phyloP scores from a whole-genome alignment of 1,140 invertebrate genomes.

The Melitaea cinxia region DNA sequence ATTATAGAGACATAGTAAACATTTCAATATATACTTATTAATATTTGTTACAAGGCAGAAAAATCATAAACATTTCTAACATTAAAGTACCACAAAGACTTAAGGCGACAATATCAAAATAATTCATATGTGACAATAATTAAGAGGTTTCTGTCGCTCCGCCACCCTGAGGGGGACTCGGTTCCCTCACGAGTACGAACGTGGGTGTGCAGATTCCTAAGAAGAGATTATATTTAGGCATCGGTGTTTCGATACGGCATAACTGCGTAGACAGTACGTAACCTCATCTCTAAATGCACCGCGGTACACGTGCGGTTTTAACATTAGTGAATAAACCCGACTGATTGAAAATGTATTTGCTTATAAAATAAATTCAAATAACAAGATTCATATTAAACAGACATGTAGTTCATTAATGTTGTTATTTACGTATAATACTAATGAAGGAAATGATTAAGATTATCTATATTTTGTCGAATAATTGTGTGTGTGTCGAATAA shows the following conservation, averaged over 20 bases:
- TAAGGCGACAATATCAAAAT: conserved; percentile 74
- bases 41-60: neutral
- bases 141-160: conserved; percentile 68
- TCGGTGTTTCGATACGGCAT: conserved; percentile 14
- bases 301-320: conserved; percentile 3
- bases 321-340: conserved; percentile 13
- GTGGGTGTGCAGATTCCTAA: conserved; percentile 28
- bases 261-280: conserved; percentile 5
- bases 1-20: too few relatives aligned
- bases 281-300: conserved; percentile 19
- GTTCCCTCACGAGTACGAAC: conserved; percentile 25
- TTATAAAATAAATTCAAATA: neutral
- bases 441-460: too few relatives aligned
- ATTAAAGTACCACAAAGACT: conserved; percentile 32
- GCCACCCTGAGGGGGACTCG: conserved; percentile 41
- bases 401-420: neutral
- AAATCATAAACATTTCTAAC: neutral
- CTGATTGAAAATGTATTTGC: neutral
- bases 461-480: too few relatives aligned
- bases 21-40: too few relatives aligned
- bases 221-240: conserved; percentile 43
- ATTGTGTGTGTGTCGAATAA: too few relatives aligned
- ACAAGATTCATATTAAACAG: neutral
- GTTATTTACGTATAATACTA: too few relatives aligned
- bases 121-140: conserved; percentile 80